phyloP scores from a whole-genome alignment of 2,797 vertebrate genomes.

The Thamnophis elegans region DNA sequence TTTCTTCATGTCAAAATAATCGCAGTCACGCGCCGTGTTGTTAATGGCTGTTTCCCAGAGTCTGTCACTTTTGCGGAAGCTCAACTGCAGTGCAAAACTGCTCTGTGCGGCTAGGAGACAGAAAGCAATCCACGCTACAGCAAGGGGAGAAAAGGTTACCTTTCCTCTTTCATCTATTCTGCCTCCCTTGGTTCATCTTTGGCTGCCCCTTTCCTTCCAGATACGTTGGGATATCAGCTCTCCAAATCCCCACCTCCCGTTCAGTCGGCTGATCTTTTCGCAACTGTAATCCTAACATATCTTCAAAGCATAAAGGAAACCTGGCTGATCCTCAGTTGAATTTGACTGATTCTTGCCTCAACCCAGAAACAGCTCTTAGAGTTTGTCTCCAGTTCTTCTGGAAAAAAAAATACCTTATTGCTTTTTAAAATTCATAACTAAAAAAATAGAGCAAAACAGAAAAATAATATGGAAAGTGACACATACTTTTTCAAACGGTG shows the following conservation, averaged over 20 bases:
- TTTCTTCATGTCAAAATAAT: slow-evolving; percentile 29
- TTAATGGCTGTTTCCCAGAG: slow-evolving; percentile 22
- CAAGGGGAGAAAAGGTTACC: neutral
- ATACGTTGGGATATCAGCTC: neutral
- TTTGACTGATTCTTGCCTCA: neutral
- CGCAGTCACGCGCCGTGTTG: neutral
- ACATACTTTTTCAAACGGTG: neutral
- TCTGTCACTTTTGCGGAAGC: neutral
- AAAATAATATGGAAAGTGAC: neutral
- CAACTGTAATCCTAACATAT: neutral
- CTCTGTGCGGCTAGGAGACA: neutral
- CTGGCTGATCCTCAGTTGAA: neutral
- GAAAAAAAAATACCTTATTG: neutral
- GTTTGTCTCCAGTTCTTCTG: neutral
- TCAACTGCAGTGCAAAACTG: neutral
- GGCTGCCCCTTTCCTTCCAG: neutral
- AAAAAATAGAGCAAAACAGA: neutral
- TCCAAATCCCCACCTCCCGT: neutral
- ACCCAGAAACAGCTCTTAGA: neutral
- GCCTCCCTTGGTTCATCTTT: neutral
- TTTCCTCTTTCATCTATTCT: neutral
- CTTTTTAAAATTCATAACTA: neutral
- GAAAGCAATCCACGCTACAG: neutral
- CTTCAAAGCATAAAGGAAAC: neutral
- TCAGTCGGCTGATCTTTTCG: neutral